These are phyloP conservation scores for Trichogramma dendrolimi DNA, from an alignment of 2,888 invertebrate genomes.

Conservation along the genomic window DNA sequence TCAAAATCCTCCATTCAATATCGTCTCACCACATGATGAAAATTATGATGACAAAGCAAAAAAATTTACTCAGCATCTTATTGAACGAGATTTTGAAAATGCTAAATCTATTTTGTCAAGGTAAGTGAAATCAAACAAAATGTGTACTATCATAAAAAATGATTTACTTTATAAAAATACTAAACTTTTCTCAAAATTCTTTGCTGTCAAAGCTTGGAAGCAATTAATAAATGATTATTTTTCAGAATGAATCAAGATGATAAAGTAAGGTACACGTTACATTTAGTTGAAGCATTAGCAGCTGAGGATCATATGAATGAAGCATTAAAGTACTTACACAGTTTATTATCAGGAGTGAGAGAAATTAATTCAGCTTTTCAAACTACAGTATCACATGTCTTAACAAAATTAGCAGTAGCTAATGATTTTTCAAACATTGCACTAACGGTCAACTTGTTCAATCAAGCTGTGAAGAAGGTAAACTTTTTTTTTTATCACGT, in stretches of 20 bases:
- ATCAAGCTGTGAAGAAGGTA: too few relatives aligned
- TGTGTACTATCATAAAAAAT: background rate
- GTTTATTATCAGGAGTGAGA: background rate
- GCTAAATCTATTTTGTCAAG: slow-evolving; percentile 2
- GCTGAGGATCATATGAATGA: background rate
- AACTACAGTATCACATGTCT: background rate
- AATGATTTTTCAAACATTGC: slow-evolving; percentile 7
- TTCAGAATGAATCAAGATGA: background rate
- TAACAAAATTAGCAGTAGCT: background rate
- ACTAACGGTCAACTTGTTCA: background rate
- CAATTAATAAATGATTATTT: too few relatives aligned
- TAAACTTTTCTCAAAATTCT: background rate
- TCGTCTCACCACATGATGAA: slow-evolving; percentile 36
- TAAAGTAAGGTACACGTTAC: background rate
- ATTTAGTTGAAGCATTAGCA: background rate
- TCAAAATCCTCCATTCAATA: slow-evolving; percentile 65
- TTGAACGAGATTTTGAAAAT: background rate
- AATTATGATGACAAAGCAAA: background rate
- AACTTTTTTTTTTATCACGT: background rate
- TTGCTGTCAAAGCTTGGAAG: too few relatives aligned
- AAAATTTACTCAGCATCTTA: background rate
- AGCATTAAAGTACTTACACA: background rate
- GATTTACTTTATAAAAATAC: background rate
- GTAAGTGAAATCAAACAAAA: slow-evolving; percentile 1
- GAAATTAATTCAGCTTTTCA: background rate